Evolutionary conservation across 2,797 vertebrate species (phyloP).

Genomic region (Falco cherrug): DNA sequence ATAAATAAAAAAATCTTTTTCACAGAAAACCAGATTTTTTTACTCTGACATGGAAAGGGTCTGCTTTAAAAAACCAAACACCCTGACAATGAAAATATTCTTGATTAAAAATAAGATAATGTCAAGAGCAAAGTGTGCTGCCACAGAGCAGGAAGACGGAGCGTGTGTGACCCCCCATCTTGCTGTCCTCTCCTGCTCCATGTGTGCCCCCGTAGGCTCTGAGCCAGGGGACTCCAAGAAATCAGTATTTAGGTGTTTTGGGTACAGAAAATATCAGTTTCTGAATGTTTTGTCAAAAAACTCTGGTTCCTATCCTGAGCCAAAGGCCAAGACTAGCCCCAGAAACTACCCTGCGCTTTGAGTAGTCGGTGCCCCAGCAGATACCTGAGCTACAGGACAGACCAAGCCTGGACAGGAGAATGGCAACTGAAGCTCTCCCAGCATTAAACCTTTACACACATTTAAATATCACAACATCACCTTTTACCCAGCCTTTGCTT

Average conservation of each 20-base stretch:
- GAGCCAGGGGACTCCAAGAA: not conserved
- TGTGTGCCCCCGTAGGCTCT: not conserved
- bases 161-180: not conserved
- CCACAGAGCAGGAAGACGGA: not conserved
- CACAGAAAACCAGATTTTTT: not conserved
- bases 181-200: not conserved
- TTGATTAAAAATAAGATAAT: not conserved
- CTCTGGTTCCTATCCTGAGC: not conserved
- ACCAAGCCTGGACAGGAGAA: not conserved
- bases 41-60: not conserved
- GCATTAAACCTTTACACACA: not conserved
- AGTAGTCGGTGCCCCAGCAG: not conserved
- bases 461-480: no score
- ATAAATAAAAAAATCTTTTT: not conserved
- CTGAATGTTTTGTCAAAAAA: not conserved
- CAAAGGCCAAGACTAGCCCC: not conserved
- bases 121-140: not conserved
- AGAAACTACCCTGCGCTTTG: not conserved
- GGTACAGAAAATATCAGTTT: not conserved
- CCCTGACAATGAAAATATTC: not conserved
- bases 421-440: not conserved
- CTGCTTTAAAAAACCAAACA: not conserved
- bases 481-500: fast-evolving
- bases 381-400: not conserved
- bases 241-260: not conserved